Evolutionary conservation across 2,113 vertebrate species (phyloP).

Genomic region (Syngnathus floridae): DNA sequence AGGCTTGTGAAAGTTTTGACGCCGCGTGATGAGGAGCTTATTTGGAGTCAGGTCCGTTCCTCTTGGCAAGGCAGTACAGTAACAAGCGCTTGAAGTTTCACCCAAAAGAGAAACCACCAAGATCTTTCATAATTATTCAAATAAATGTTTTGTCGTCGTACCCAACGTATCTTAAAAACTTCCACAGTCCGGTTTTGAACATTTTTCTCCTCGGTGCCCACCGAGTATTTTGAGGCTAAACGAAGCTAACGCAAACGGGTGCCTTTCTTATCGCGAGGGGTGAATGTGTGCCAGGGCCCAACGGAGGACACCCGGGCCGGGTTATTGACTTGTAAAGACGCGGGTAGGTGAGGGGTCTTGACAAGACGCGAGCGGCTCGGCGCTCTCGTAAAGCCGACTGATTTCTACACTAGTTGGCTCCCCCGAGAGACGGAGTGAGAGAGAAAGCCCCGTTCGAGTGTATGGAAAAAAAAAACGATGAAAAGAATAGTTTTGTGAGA

Average conservation of each 20-base stretch:
- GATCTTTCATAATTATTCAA: not conserved
- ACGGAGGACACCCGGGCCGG: slow-evolving; percentile 52
- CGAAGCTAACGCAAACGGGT: not conserved
- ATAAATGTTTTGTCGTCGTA: not conserved
- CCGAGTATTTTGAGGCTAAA: slow-evolving; percentile 2
- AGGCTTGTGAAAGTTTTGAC: slow-evolving; percentile 48
- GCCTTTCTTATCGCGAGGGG: slow-evolving; percentile 27
- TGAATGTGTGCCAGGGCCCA: slow-evolving; percentile 56
- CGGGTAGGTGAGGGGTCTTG: slow-evolving; percentile 69
- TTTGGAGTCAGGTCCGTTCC: slow-evolving; percentile 32
- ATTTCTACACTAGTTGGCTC: slow-evolving; percentile 89
- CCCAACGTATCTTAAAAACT: not conserved
- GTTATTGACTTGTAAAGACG: slow-evolving; percentile 74
- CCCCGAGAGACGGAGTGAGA: slow-evolving; percentile 75
- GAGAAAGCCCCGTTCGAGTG: slow-evolving; percentile 78
- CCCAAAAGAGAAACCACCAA: not conserved
- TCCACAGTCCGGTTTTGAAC: not conserved
- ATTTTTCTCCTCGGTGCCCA: not conserved
- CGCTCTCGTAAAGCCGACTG: slow-evolving; percentile 69
- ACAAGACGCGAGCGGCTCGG: slow-evolving; percentile 66
- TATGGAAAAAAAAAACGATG: slow-evolving; percentile 68
- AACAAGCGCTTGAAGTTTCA: not conserved
- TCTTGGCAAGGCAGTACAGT: slow-evolving; percentile 6
- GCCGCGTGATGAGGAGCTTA: slow-evolving; percentile 39
- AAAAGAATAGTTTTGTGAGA: slow-evolving; percentile 72